Conservation (phyloP, 2,888 invertebrate species). For the Epirrita christyi region DNA sequence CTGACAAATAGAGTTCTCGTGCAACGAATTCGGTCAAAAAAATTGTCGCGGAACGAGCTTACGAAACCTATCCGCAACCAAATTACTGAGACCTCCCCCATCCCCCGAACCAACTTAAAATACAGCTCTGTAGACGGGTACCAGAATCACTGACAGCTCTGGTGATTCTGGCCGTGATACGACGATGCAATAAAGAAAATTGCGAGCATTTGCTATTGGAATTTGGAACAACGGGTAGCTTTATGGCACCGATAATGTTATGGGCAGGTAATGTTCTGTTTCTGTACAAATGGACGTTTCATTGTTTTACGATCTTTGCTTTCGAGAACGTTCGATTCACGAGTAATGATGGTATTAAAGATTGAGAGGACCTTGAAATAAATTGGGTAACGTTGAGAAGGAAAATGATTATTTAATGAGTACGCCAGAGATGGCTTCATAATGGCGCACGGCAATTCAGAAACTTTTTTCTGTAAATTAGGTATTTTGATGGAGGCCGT, state of each 20-base stretch:
- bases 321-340: constrained; percentile 32
- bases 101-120: constrained; percentile 31
- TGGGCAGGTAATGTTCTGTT: constrained; percentile 80
- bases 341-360: constrained; percentile 35
- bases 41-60: constrained; percentile 70
- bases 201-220: constrained; percentile 80
- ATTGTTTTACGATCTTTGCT: constrained; percentile 68
- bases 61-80: constrained; percentile 61
- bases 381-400: constrained; percentile 26
- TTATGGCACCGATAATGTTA: constrained; percentile 81
- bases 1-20: constrained; percentile 79
- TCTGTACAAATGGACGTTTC: constrained; percentile 72
- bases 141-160: constrained; percentile 50
- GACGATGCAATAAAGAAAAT: constrained; percentile 80
- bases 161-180: constrained; percentile 55
- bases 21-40: constrained; percentile 74
- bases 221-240: constrained; percentile 73
- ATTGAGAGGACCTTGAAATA: constrained; percentile 29
- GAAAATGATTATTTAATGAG: constrained; percentile 31
- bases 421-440: constrained; percentile 19
- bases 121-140: constrained; percentile 30
- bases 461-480: constrained; percentile 7
- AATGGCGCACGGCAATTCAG: background rate
- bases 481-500: constrained; percentile 6
- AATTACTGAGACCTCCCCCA: constrained; percentile 45